phyloP scores from a whole-genome alignment of 2,113 vertebrate species.

The Oreotrochilus melanogaster region DNA sequence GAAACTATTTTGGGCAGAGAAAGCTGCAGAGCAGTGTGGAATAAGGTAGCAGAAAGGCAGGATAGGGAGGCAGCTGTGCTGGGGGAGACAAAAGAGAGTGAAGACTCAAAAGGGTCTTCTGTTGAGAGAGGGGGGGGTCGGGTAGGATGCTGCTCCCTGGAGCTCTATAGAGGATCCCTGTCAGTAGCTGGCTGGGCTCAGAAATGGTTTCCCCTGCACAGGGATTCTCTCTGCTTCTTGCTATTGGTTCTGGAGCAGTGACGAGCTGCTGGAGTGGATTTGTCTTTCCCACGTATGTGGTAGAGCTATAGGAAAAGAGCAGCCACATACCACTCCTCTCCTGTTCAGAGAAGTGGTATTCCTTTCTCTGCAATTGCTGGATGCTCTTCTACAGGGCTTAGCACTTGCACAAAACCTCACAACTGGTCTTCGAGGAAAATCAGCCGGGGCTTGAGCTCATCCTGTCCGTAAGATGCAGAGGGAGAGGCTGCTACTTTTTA shows the following conservation, averaged over 20 bases:
- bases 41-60: slow-evolving; percentile 11
- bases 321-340: background rate
- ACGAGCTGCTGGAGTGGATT: slow-evolving; percentile 7
- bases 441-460: background rate
- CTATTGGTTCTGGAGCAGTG: slow-evolving; percentile 15
- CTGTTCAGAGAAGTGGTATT: background rate
- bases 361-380: background rate
- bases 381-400: background rate
- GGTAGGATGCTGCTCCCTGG: background rate
- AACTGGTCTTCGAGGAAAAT: rapidly evolving
- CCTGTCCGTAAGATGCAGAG: background rate
- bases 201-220: slow-evolving; percentile 2
- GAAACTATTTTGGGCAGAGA: slow-evolving; percentile 53
- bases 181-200: slow-evolving; percentile 8
- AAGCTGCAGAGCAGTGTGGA: slow-evolving; percentile 35
- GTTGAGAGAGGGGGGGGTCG: background rate
- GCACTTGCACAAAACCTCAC: background rate
- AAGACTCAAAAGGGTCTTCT: background rate
- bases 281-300: background rate
- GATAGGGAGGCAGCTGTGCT: background rate
- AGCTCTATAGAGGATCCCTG: background rate
- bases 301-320: background rate
- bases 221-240: slow-evolving; percentile 44
- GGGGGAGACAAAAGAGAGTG: background rate
- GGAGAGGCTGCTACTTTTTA: background rate